These are phyloP conservation scores for Murina feae DNA, from an alignment of 2,113 vertebrate species.

Conservation along the genomic window DNA sequence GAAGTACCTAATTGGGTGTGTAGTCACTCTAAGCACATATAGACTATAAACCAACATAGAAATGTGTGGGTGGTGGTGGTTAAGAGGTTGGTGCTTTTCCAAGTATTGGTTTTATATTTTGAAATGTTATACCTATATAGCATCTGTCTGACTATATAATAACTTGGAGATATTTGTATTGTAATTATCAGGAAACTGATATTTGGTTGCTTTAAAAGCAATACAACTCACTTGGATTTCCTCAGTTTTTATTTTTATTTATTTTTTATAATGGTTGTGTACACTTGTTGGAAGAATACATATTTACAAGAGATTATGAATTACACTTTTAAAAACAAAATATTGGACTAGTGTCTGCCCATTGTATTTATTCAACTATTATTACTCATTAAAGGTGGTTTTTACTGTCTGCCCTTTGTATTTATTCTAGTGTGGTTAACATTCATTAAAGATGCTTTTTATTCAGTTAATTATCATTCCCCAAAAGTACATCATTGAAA, in stretches of 20 bases:
- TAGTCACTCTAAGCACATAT: background rate
- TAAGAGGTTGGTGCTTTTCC: background rate
- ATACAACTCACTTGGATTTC: conserved; percentile 11
- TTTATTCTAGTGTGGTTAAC: conserved; percentile 11
- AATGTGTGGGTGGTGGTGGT: background rate
- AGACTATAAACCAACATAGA: background rate
- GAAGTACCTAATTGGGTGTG: background rate
- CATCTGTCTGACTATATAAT: background rate
- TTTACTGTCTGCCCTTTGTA: conserved; percentile 36
- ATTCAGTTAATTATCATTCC: conserved; percentile 26
- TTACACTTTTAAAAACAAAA: conserved; percentile 37
- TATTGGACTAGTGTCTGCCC: background rate
- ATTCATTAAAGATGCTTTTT: conserved; percentile 27
- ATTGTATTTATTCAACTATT: conserved; percentile 19
- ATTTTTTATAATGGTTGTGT: conserved; percentile 10
- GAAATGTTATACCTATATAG: background rate
- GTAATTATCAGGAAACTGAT: background rate
- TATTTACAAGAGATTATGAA: conserved; percentile 20
- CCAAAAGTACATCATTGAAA: conserved; percentile 7
- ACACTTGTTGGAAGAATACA: conserved; percentile 9
- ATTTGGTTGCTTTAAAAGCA: conserved; percentile 28
- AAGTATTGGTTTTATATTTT: conserved; percentile 21
- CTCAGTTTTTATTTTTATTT: conserved; percentile 13
- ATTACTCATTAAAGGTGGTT: conserved; percentile 11
- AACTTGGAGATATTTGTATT: conserved; percentile 21